Evolutionary conservation across 2,113 vertebrate genomes (phyloP), one percentile per base, ranked within the genome.

Genomic region (Promerops cafer): DNA sequence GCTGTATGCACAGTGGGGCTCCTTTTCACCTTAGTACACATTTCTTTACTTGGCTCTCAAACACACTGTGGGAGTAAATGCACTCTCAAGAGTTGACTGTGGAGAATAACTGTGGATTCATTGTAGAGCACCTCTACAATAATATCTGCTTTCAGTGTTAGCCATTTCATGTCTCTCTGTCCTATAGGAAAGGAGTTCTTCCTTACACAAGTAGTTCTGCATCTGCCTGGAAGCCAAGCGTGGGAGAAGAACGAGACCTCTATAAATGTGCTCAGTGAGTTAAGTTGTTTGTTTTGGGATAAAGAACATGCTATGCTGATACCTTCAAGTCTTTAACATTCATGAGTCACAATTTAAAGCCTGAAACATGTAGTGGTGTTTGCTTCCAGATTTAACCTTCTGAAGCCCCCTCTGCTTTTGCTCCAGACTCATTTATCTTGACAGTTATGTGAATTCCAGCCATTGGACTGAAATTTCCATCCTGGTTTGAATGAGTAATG

Each of bases 231-330:
- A 77, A 95, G 52, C 21, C 35, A 80, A 69, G 57, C 0, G 6
- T 47, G n/a, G 60, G 66, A 93, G 64, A 93, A 77, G 54, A 89
- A 81, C 0, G 0, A 96, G 54, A 65, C 75, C 61, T 87, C 85
- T 85, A 35, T 79, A 95, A 91, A 85, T 59, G 78, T 5, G 2
- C 60, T 95, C 70, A 80, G 85, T 42, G 63, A 85, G 49, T 90
- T 90, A 81, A 86, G 59, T 53, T 86, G 88, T 92, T 95, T 96
- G 82, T 82, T 96, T 90, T 94, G 75, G 71, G 87, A 88, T 68
- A 91, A 91, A 96, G 59, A 85, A 35, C 69, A 63, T 31, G 47
- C 39, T 91, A 65, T 54, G 33, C 50, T 76, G 87, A 83, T 96
- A 89, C 63, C 66, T 95, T 83, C 82, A 94, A 95, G 56, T 83